Base-by-base conservation (phyloP, 2,113 vertebrate genomes). In the Rynchops niger region DNA sequence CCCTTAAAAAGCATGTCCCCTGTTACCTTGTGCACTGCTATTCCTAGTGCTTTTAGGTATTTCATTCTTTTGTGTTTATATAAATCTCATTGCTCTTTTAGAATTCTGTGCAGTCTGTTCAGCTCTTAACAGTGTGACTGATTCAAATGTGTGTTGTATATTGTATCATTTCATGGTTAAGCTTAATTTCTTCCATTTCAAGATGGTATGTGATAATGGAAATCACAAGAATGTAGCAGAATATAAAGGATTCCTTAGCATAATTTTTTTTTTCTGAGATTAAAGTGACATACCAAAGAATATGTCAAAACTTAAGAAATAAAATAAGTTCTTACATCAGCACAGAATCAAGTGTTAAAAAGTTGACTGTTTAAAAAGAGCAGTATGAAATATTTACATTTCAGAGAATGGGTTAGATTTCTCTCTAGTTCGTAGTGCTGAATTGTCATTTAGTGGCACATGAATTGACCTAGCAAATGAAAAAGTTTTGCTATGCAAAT, bases 61-160 rank as follows among this genome's bases (percentile, higher is more conserved):
- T 53, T 42, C 0, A 1, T 34, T 78, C 53, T 71, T 40, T 43
- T 21, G 17, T 55, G 15, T 52, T 92, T 62, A 67, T 5, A 0
- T 74, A 55, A 42, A 78, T 84, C 13, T 47, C 12, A 5, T 13
- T 38, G 12, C 47, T 82, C n/a, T 78, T 58, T 27, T 26, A 58
- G 50, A 45, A 29, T 59, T 78, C 63, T 56, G 0, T 78, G 45
- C 12, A 13, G 19, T 36, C 27, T 1, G 0, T 50, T 91, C 21
- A 12, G 36, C 72, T 92, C 36, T 77, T 50, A 47, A 17, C 6
- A 43, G n/a, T 15, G 32, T 82, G 67, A 27, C 17, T 62, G 58
- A 55, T 27, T 62, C 27, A 70, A 8, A 36, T 52, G 8, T 74
- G 10, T 29, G 3, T 21, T 78, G 5, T 29, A 3, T 53, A 9